Conservation (phyloP, 2,888 invertebrate species). For the Ormyrus labotus region DNA sequence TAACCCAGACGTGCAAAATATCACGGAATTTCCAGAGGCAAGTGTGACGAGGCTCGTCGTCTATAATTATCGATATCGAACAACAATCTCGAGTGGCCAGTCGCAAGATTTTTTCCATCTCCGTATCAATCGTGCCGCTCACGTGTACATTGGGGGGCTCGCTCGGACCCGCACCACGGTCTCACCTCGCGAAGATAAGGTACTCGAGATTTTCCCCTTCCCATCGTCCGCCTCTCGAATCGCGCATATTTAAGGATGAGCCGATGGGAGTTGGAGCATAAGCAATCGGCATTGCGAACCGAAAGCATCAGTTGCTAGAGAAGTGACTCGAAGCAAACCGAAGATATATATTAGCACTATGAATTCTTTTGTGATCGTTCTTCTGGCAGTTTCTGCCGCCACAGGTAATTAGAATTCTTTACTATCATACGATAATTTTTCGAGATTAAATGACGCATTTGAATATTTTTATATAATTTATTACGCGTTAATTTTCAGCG, state of each 20-base stretch:
- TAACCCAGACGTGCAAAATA: too few relatives aligned
- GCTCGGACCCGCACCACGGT: not conserved
- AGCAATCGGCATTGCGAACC: not conserved
- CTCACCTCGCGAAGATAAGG: not conserved
- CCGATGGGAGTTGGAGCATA: not conserved
- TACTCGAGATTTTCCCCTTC: slow-evolving; percentile 1
- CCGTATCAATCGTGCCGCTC: not conserved
- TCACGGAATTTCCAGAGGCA: too few relatives aligned
- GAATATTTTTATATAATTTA: not conserved
- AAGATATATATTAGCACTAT: not conserved
- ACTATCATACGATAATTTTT: too few relatives aligned
- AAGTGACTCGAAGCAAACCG: not conserved
- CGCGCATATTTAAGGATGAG: slow-evolving; percentile 4
- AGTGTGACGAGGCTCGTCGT: too few relatives aligned
- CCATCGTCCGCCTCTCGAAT: not conserved
- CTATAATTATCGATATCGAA: not conserved
- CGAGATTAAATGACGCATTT: too few relatives aligned
- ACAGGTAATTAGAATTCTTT: slow-evolving; percentile 22
- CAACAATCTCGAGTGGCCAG: not conserved
- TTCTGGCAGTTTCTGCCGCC: slow-evolving; percentile 8
- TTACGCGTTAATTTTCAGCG: slow-evolving; percentile 18
- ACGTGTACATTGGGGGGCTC: slow-evolving; percentile 20
- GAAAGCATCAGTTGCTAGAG: not conserved
- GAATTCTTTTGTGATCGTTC: slow-evolving; percentile 12
- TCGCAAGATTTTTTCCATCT: not conserved